Conservation (phyloP, 2,888 invertebrate genomes). For the Macropis europaea region DNA sequence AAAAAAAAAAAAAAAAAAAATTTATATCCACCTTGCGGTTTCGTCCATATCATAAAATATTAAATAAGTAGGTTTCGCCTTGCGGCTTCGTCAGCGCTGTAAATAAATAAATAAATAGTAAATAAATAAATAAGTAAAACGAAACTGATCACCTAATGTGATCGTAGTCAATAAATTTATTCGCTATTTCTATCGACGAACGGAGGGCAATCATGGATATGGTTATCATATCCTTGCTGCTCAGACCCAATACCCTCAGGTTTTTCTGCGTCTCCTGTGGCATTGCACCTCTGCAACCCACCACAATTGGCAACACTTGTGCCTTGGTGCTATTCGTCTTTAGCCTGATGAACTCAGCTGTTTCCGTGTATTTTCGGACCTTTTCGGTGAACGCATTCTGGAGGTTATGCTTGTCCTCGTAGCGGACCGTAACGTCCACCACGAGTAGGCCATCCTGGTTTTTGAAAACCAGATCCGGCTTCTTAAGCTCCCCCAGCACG, state of each 20-base stretch:
- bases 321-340: neutral
- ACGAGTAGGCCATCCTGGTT: neutral
- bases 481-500: neutral
- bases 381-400: neutral
- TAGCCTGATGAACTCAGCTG: neutral
- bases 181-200: no score
- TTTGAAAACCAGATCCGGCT: slow-evolving; percentile 4
- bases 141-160: no score
- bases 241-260: neutral
- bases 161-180: slow-evolving; percentile 1
- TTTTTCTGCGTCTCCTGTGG: neutral
- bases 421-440: slow-evolving; percentile 11
- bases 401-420: neutral
- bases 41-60: no score
- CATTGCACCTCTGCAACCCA: neutral
- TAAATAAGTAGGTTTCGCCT: no score
- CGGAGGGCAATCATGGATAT: neutral
- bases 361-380: neutral
- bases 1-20: no score
- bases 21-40: no score
- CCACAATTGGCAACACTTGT: neutral
- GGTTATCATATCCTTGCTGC: neutral
- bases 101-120: no score
- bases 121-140: no score
- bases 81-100: no score